Conservation (phyloP, 1,140 invertebrate species). For the Caenorhabditis inopinata region DNA sequence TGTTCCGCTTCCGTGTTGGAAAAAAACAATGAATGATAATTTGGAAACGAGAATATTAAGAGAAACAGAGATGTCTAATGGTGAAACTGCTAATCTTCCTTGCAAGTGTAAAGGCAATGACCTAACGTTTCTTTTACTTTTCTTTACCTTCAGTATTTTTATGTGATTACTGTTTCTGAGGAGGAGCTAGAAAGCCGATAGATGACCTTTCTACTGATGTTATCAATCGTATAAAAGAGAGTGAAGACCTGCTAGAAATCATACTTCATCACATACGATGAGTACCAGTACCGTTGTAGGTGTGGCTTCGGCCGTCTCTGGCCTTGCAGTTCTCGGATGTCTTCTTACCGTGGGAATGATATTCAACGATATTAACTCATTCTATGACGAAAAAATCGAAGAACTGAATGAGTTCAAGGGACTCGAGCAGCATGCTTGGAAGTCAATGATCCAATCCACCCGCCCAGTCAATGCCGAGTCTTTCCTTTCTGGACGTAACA, state of each 20-base stretch:
- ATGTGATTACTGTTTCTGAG: not conserved
- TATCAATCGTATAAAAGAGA: not conserved
- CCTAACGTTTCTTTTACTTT: not conserved
- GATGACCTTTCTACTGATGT: constrained; percentile 1
- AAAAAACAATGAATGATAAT: not conserved
- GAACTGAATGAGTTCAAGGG: constrained; percentile 47
- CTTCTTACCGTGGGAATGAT: constrained; percentile 44
- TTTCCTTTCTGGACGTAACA: constrained; percentile 7
- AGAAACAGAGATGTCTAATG: not conserved
- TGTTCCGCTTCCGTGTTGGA: constrained; percentile 22
- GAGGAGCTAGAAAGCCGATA: not conserved
- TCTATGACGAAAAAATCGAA: constrained; percentile 44
- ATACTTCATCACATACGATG: constrained; percentile 24
- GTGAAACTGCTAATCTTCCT: constrained; percentile 8
- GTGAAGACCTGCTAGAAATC: not conserved
- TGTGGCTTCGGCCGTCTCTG: constrained; percentile 36
- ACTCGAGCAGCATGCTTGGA: constrained; percentile 1
- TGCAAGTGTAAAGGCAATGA: no score
- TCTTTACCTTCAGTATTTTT: not conserved
- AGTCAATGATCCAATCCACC: constrained; percentile 10
- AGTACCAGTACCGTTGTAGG: constrained; percentile 26
- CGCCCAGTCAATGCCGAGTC: constrained; percentile 3
- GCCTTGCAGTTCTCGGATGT: constrained; percentile 40
- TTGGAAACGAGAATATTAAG: not conserved
- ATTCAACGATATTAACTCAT: constrained; percentile 46